These are phyloP conservation scores for Coleophora flavipennella DNA, from an alignment of 2,888 invertebrate genomes.

Conservation along the genomic window DNA sequence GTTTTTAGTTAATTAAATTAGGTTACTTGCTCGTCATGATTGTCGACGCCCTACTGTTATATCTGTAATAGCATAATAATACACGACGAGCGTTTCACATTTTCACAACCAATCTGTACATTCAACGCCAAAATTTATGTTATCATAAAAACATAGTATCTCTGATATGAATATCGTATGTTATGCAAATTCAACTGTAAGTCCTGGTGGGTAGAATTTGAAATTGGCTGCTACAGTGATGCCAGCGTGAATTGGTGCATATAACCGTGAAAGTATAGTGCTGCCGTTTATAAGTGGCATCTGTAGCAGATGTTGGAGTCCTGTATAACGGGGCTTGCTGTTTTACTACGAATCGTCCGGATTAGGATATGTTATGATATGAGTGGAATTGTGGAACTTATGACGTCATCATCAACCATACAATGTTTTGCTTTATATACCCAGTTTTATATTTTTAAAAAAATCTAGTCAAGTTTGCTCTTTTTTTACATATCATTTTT, in stretches of 20 bases:
- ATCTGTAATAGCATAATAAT: background rate
- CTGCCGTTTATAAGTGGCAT: constrained; percentile 8
- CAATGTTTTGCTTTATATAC: no score
- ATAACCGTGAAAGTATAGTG: constrained; percentile 8
- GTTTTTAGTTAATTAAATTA: no score
- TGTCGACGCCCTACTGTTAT: no score
- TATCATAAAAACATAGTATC: constrained; percentile 13
- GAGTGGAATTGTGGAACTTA: background rate
- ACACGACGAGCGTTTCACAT: background rate
- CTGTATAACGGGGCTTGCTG: constrained; percentile 2
- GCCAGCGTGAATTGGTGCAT: constrained; percentile 6
- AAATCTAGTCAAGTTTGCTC: no score
- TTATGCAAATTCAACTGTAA: constrained; percentile 4
- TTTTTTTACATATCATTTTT: no score
- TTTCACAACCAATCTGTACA: constrained; percentile 2
- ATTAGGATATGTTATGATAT: background rate
- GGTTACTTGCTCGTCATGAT: no score
- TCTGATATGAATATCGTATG: constrained; percentile 8
- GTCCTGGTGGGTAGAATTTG: background rate
- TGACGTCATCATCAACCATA: no score
- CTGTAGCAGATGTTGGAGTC: constrained; percentile 8
- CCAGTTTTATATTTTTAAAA: no score
- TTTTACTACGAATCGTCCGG: constrained; percentile 1
- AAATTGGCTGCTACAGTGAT: constrained; percentile 1
- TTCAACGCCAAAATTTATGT: constrained; percentile 9